Conservation (phyloP, 2,113 vertebrate genomes). For the Pavo muticus region DNA sequence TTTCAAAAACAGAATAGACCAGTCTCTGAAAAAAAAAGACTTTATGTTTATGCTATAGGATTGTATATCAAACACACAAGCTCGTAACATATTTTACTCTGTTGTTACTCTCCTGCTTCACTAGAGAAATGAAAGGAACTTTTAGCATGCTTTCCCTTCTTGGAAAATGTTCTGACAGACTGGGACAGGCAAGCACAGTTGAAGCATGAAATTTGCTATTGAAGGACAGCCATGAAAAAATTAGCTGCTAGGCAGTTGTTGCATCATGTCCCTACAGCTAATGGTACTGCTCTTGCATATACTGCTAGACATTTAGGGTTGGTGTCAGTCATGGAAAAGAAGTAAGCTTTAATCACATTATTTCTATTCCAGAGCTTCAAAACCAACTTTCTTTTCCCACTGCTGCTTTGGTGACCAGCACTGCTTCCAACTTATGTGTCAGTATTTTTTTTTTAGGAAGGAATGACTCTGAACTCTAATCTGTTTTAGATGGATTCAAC, state of each 20-base stretch:
- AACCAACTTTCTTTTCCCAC: neutral
- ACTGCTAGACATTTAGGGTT: accelerated
- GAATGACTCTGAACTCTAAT: neutral
- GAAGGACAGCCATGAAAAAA: neutral
- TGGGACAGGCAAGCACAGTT: neutral
- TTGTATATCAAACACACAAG: neutral
- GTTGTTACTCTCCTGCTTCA: neutral
- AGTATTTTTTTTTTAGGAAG: neutral
- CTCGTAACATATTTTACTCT: neutral
- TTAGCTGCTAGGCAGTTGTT: neutral
- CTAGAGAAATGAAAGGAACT: neutral
- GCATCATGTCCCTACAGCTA: neutral
- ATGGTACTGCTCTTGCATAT: neutral
- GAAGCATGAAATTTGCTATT: neutral
- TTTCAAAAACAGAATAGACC: neutral
- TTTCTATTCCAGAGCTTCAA: neutral
- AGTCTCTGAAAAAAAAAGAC: neutral
- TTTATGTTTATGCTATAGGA: neutral
- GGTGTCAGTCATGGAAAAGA: neutral
- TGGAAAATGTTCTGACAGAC: neutral
- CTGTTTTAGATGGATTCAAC: neutral
- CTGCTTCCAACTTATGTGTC: neutral
- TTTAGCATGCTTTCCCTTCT: neutral
- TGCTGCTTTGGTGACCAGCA: neutral
- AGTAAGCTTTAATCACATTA: neutral